Evolutionary conservation across 2,888 invertebrate genomes (phyloP).

Genomic region (Acholoe squamosa): DNA sequence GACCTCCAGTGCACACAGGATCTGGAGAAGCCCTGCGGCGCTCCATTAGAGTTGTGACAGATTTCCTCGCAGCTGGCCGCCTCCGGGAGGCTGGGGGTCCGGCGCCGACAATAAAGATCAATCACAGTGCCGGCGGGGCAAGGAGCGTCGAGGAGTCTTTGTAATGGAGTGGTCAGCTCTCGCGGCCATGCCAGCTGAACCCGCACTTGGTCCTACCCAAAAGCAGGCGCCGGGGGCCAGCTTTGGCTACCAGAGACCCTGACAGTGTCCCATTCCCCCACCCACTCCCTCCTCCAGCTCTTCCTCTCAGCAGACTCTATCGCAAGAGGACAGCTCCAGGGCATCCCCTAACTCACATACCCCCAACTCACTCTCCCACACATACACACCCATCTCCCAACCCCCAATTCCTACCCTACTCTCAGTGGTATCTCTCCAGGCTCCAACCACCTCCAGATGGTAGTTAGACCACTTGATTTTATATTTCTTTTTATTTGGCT

Average conservation of each 20-base stretch:
- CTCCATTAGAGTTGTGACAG: slow-evolving; percentile 53
- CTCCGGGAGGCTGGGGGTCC: slow-evolving; percentile 34
- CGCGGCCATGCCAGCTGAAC: slow-evolving; percentile 55
- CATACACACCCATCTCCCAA: too few relatives aligned
- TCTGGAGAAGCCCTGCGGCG: slow-evolving; percentile 14
- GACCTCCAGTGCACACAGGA: slow-evolving; percentile 28
- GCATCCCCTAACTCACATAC: not conserved
- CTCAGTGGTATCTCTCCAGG: too few relatives aligned
- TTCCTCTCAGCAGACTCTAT: not conserved
- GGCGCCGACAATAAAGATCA: slow-evolving; percentile 53
- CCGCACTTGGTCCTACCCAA: not conserved
- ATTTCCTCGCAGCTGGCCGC: slow-evolving; percentile 57
- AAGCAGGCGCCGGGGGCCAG: not conserved
- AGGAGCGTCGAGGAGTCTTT: slow-evolving; percentile 46
- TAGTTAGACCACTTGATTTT: too few relatives aligned
- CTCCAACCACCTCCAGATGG: too few relatives aligned
- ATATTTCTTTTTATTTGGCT: too few relatives aligned
- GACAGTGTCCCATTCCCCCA: not conserved
- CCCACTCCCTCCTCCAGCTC: not conserved
- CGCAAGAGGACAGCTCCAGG: not conserved
- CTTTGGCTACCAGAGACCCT: slow-evolving; percentile 6
- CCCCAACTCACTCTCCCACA: too few relatives aligned
- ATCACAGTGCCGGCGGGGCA: slow-evolving; percentile 30
- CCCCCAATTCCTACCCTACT: too few relatives aligned
- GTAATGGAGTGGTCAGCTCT: slow-evolving; percentile 48